phyloP scores from a whole-genome alignment of 2,797 vertebrate species.

The Ara ararauna region DNA sequence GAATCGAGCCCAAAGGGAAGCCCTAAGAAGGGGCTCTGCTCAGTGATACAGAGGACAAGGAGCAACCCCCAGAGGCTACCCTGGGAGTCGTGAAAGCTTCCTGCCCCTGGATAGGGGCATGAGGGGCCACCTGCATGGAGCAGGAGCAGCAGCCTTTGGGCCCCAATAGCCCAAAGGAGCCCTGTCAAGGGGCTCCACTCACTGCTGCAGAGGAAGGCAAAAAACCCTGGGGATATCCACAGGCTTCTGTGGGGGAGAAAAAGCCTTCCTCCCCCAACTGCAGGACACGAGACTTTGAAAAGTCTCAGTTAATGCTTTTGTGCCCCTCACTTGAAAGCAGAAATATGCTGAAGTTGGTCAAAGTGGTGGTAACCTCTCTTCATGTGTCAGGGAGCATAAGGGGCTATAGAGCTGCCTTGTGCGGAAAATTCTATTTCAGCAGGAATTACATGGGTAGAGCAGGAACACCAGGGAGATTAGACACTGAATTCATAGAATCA shows the following conservation, averaged over 20 bases:
- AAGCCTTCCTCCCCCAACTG: neutral
- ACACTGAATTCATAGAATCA: slow-evolving; percentile 8
- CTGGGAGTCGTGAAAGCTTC: neutral
- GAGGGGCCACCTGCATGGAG: neutral
- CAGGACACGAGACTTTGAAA: neutral
- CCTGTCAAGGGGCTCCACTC: neutral
- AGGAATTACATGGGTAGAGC: slow-evolving; percentile 71
- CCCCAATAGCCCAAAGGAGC: neutral
- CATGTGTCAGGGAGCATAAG: slow-evolving; percentile 50
- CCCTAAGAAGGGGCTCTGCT: neutral
- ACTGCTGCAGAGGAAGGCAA: neutral
- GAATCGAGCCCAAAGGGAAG: neutral
- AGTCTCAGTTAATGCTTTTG: slow-evolving; percentile 40
- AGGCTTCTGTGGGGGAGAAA: neutral
- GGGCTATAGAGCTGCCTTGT: slow-evolving; percentile 63
- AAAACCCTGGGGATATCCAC: neutral
- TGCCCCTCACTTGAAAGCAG: slow-evolving; percentile 36
- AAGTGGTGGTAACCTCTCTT: slow-evolving; percentile 38
- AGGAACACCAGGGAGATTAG: slow-evolving; percentile 66
- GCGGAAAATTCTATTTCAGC: slow-evolving; percentile 75
- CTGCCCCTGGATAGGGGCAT: neutral
- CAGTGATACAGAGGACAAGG: neutral
- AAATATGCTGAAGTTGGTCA: slow-evolving; percentile 52
- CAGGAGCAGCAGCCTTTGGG: neutral
- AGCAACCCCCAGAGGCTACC: neutral